Conservation (phyloP, 2,113 vertebrate species). For the Heterotilapia buettikoferi region DNA sequence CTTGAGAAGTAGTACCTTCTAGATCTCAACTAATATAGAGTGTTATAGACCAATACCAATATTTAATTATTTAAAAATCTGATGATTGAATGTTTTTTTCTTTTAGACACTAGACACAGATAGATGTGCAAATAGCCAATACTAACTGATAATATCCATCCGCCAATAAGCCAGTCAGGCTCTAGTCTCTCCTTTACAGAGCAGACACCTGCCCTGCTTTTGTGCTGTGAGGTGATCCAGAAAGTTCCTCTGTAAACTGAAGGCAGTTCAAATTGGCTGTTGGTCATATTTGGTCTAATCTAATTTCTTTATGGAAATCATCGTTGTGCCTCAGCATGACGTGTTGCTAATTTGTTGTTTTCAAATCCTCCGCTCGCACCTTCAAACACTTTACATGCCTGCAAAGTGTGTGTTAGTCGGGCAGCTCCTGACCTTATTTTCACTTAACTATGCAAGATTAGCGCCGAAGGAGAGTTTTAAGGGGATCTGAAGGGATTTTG, state of each 20-base stretch:
- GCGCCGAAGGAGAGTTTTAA: not conserved
- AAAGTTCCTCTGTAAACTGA: not conserved
- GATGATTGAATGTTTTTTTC: not conserved
- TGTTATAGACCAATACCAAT: not conserved
- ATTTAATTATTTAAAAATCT: not conserved
- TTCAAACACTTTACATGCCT: not conserved
- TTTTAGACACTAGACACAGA: not conserved
- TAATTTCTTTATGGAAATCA: not conserved
- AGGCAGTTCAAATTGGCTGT: not conserved
- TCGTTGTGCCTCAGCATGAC: not conserved
- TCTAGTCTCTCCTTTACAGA: not conserved
- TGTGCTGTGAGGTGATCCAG: not conserved
- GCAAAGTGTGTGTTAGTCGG: not conserved
- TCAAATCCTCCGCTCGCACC: not conserved
- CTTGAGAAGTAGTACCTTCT: not conserved
- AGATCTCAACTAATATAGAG: not conserved
- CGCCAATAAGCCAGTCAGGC: not conserved
- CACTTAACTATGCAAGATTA: not conserved
- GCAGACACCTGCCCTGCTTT: not conserved
- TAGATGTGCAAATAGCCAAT: not conserved
- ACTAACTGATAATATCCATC: not conserved
- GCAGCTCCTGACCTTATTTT: not conserved
- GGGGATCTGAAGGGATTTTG: slow-evolving; percentile 9
- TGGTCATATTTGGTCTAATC: not conserved
- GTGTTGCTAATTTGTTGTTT: not conserved